These are phyloP conservation scores for Temnothorax nylanderi DNA, from an alignment of 1,140 invertebrate species.

Conservation along the genomic window DNA sequence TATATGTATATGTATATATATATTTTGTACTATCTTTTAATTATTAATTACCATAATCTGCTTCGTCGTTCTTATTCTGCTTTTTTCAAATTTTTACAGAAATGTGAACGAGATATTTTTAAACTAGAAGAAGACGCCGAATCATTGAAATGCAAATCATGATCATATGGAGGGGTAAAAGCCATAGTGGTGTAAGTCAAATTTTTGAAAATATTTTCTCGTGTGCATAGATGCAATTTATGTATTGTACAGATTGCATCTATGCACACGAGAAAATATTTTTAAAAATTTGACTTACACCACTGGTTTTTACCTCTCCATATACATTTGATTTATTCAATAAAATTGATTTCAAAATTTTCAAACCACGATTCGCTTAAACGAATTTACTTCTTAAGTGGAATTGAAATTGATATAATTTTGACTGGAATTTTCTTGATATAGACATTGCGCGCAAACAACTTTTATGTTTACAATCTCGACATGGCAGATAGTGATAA, in stretches of 20 bases:
- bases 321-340: neutral
- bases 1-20: constrained; percentile 49
- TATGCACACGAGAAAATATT: too few relatives aligned
- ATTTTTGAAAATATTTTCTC: too few relatives aligned
- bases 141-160: neutral
- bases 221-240: too few relatives aligned
- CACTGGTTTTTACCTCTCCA: too few relatives aligned
- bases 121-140: neutral
- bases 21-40: constrained; percentile 21
- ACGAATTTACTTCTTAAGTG: neutral
- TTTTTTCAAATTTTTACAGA: neutral
- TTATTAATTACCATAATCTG: constrained; percentile 4
- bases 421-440: neutral
- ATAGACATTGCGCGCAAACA: neutral
- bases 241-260: too few relatives aligned
- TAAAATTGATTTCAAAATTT: constrained; percentile 5
- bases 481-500: neutral
- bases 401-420: constrained; percentile 17
- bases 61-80: neutral
- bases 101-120: constrained; percentile 10
- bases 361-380: neutral
- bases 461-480: neutral
- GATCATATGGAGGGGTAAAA: too few relatives aligned
- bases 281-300: too few relatives aligned
- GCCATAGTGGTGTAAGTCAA: too few relatives aligned